These are phyloP conservation scores for Hanleya hanleyi DNA, from an alignment of 2,888 invertebrate genomes.

Conservation along the genomic window DNA sequence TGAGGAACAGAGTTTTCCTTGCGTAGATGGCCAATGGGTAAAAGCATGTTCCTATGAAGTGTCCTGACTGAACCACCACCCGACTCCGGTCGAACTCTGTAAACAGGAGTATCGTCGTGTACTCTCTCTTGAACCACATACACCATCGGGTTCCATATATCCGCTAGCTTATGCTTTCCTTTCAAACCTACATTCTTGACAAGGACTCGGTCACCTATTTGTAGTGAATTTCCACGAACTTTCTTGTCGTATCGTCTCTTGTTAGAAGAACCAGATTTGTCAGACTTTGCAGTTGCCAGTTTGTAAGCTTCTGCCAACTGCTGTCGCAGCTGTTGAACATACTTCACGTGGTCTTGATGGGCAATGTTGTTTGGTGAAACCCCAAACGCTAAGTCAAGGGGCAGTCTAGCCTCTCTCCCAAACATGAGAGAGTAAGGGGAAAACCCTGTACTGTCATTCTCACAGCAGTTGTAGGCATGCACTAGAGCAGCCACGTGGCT, in stretches of 20 bases:
- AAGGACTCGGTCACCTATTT: slow-evolving; percentile 27
- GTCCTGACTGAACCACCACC: background rate
- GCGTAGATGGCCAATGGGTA: background rate
- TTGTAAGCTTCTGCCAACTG: background rate
- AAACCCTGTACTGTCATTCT: slow-evolving; percentile 26
- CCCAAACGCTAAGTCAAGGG: slow-evolving; percentile 15
- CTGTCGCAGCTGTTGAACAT: background rate
- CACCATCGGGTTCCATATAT: slow-evolving; percentile 20
- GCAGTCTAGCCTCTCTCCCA: slow-evolving; percentile 20
- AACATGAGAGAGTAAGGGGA: slow-evolving; percentile 29
- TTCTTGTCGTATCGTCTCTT: slow-evolving; percentile 19
- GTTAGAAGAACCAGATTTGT: background rate
- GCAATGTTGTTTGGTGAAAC: background rate
- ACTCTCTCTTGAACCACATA: slow-evolving; percentile 18
- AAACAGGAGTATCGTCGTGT: slow-evolving; percentile 8
- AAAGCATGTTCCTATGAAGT: background rate
- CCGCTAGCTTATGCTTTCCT: slow-evolving; percentile 26
- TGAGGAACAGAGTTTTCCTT: background rate
- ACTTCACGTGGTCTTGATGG: background rate
- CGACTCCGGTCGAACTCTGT: slow-evolving; percentile 12
- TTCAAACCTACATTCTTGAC: slow-evolving; percentile 19
- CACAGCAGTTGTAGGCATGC: slow-evolving; percentile 28
- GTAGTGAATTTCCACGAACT: slow-evolving; percentile 1
- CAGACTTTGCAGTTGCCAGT: background rate
- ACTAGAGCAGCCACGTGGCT: slow-evolving; percentile 16